Evolutionary conservation across 2,888 invertebrate species (phyloP), one percentile per base, ranked within the genome.

Genomic region (Agelastica alni): DNA sequence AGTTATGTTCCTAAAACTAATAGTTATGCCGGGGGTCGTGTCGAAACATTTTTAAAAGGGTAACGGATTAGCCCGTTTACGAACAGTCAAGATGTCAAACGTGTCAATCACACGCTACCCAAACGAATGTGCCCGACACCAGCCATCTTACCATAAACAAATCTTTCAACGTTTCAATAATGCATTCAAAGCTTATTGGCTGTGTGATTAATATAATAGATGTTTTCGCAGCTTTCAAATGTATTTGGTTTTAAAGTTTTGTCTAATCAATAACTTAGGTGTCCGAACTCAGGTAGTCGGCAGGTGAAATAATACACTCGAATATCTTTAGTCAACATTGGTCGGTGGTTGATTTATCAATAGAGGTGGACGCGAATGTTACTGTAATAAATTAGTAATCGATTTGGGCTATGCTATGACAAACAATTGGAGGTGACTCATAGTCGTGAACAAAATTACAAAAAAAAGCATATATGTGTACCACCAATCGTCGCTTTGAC

Each of bases 171-270:
- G 20, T 51, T 46, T 20, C 53, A 53, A 59, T 60, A 63, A 63
- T 61, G 57, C 34, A 28, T 45, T 53, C 58, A 65, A 68, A 61
- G 60, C 59, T 60, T 53, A 64, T 64, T 64, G 67, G 62, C 67
- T 65, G 62, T 66, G 54, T 67, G 65, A 69, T 69, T 69, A 69
- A 57, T 63, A 60, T 64, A 66, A 68, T 66, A 60, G 67, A 60
- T 69, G 67, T 69, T 69, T 69, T 69, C 65, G 67, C 69, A 69
- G 67, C 69, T 69, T 69, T 63, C 16, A 44, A 47, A 51, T 51
- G 26, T 54, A 58, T 37, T 54, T 48, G 53, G 51, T 58, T 52
- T 58, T 58, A 12, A 45, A 10, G 52, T 55, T 51, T 49, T 34
- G 32, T 22, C 52, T 45, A 52, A 42, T 45, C 34, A 36, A 39